phyloP scores from a whole-genome alignment of 2,797 vertebrate species.

The Lates japonicus region DNA sequence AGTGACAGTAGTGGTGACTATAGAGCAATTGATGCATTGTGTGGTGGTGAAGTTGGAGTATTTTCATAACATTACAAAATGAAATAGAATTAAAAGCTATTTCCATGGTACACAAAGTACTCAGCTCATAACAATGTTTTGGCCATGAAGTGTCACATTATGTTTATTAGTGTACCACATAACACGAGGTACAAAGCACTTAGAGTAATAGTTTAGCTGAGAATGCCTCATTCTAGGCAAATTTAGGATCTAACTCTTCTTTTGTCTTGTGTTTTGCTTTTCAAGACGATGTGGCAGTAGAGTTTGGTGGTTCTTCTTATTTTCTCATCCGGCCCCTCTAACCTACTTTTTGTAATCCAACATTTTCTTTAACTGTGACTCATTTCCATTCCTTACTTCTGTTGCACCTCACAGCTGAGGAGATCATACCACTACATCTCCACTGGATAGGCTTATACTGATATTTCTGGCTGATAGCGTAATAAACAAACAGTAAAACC shows the following conservation, averaged over 20 bases:
- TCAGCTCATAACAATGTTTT: background rate
- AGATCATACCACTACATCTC: slow-evolving; percentile 84
- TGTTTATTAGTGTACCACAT: background rate
- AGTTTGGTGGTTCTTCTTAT: slow-evolving; percentile 91
- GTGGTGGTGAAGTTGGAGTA: background rate
- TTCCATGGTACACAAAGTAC: slow-evolving; percentile 10
- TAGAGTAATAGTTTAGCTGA: background rate
- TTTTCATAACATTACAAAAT: slow-evolving; percentile 17
- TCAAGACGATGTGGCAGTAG: slow-evolving; percentile 95
- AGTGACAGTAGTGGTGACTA: background rate
- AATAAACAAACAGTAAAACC: slow-evolving; percentile 36
- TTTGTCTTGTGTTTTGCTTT: slow-evolving; percentile 84
- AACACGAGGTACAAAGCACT: background rate
- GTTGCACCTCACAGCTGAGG: slow-evolving; percentile 90
- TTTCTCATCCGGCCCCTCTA: slow-evolving; percentile 64
- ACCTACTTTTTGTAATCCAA: slow-evolving; percentile 28
- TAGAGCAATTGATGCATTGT: background rate
- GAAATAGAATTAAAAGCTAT: background rate
- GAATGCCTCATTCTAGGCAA: background rate
- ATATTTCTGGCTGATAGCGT: slow-evolving; percentile 29
- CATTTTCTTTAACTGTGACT: slow-evolving; percentile 44
- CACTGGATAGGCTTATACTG: slow-evolving; percentile 27
- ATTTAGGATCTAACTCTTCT: slow-evolving; percentile 47
- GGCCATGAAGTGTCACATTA: background rate
- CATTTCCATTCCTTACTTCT: slow-evolving; percentile 84